Conservation (phyloP, 2,113 vertebrate genomes). For the Bombycilla garrulus region DNA sequence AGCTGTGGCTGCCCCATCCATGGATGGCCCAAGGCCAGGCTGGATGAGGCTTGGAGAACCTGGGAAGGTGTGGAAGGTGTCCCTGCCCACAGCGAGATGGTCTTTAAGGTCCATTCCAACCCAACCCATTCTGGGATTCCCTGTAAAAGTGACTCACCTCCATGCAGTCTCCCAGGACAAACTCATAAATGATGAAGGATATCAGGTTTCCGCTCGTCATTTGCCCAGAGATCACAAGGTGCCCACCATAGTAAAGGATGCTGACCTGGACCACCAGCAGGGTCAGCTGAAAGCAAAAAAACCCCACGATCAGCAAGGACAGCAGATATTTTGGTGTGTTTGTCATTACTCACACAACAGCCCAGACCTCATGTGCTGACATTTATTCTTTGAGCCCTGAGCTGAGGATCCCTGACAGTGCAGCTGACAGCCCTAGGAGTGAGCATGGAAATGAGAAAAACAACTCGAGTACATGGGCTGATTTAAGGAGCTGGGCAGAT, state of each 20-base stretch:
- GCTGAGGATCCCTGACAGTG: neutral
- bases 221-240: conserved; percentile 88
- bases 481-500: neutral
- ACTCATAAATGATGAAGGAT: conserved; percentile 92
- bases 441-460: neutral
- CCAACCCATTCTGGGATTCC: neutral
- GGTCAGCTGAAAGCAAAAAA: conserved; percentile 78
- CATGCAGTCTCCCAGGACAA: conserved; percentile 89
- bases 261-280: conserved; percentile 88
- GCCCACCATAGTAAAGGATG: conserved; percentile 92
- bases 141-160: conserved; percentile 77
- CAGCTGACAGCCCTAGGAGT: neutral
- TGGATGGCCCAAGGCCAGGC: neutral
- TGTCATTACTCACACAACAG: neutral
- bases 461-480: neutral
- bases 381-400: neutral
- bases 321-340: neutral
- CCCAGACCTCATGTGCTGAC: neutral
- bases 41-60: neutral
- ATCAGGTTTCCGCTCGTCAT: conserved; percentile 88
- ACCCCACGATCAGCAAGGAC: neutral
- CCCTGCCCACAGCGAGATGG: neutral
- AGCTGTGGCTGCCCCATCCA: neutral
- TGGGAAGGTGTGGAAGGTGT: neutral
- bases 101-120: neutral